phyloP scores from a whole-genome alignment of 2,797 vertebrate species.

The Epinephelus malabaricus region DNA sequence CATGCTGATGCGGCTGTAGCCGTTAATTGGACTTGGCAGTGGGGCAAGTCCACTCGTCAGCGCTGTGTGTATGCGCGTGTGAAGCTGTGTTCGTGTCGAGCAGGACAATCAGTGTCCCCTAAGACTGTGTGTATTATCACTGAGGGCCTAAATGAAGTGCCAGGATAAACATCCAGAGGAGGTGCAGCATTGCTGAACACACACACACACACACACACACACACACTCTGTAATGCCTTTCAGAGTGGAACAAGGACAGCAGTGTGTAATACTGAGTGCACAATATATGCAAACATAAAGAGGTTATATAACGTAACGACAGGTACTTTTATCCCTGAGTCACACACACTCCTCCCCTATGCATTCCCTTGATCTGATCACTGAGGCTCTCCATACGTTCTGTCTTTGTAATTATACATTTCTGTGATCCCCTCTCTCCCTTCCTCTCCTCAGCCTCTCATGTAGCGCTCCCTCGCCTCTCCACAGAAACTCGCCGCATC shows the following conservation, averaged over 20 bases:
- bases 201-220: no score
- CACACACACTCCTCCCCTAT: slow-evolving; percentile 5
- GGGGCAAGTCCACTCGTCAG: slow-evolving; percentile 56
- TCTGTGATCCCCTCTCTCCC: slow-evolving; percentile 13
- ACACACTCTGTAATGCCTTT: not conserved
- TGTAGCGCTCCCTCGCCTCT: not conserved
- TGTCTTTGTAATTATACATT: slow-evolving; percentile 6
- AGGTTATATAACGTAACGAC: slow-evolving; percentile 3
- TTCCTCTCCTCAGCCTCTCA: not conserved
- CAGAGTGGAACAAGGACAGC: slow-evolving; percentile 6
- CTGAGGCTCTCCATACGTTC: not conserved
- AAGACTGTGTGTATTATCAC: slow-evolving; percentile 44
- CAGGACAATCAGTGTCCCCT: slow-evolving; percentile 58
- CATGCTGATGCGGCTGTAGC: slow-evolving; percentile 69
- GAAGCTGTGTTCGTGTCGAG: slow-evolving; percentile 26
- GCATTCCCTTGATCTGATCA: slow-evolving; percentile 9
- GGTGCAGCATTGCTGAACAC: not conserved
- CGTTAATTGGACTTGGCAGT: slow-evolving; percentile 73
- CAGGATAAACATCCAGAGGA: slow-evolving; percentile 38
- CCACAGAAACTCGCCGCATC: slow-evolving; percentile 22
- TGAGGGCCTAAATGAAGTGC: slow-evolving; percentile 47
- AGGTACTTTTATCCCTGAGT: not conserved
- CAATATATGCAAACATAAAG: slow-evolving; percentile 19
- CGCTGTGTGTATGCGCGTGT: slow-evolving; percentile 30
- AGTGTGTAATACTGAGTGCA: slow-evolving; percentile 16